Evolutionary conservation across 2,888 invertebrate species (phyloP).

Genomic region (Pyrrhia umbra): DNA sequence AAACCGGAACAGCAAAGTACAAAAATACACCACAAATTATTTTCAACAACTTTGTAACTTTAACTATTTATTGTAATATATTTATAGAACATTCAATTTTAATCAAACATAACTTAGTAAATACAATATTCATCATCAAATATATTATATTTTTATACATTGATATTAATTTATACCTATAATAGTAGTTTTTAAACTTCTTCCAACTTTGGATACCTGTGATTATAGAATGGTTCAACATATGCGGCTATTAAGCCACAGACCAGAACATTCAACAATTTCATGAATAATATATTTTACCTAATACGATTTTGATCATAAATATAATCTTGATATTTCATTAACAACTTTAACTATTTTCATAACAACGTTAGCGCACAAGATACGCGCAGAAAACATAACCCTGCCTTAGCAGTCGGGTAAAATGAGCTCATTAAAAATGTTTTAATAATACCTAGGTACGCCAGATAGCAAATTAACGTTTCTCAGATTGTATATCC

Average conservation of each 20-base stretch:
- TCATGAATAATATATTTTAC: constrained; percentile 12
- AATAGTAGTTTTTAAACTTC: not conserved
- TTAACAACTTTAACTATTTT: constrained; percentile 10
- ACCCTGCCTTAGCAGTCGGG: too few relatives aligned
- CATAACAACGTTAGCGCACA: too few relatives aligned
- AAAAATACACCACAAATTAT: constrained; percentile 63
- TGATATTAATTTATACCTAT: constrained; percentile 6
- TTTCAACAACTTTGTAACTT: constrained; percentile 47
- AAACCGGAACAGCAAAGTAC: constrained; percentile 57
- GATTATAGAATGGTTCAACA: not conserved
- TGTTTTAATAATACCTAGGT: too few relatives aligned
- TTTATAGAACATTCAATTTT: constrained; percentile 15
- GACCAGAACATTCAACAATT: constrained; percentile 1
- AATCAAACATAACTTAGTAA: constrained; percentile 52
- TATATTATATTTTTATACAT: constrained; percentile 24
- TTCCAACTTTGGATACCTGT: not conserved
- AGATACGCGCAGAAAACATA: too few relatives aligned
- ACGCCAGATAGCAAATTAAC: too few relatives aligned
- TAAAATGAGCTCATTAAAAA: too few relatives aligned
- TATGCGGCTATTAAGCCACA: too few relatives aligned
- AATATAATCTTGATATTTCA: constrained; percentile 14
- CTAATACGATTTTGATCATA: not conserved
- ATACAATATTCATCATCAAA: constrained; percentile 12
- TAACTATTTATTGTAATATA: constrained; percentile 20
- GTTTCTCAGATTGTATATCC: too few relatives aligned